Evolutionary conservation across 2,888 invertebrate genomes (phyloP), one percentile per base, ranked within the genome.

Genomic region (Agonum fuliginosum): DNA sequence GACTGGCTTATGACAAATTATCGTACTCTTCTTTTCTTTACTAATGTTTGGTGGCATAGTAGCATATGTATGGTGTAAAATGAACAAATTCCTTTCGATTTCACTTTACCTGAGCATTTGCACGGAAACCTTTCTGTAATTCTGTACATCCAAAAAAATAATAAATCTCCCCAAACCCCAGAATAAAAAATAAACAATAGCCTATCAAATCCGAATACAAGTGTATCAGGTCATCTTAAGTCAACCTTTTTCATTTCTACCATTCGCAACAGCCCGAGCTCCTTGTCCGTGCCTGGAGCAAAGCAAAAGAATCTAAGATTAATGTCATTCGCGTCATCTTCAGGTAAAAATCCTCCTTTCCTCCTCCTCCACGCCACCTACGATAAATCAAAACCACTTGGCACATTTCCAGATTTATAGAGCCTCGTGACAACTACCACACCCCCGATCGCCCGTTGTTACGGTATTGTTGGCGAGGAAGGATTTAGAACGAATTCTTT

Each of bases 351-450:
- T 30, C n/a, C 6, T 30, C 4, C 30, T n/a, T n/a, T n/a, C 46
- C 46, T 3, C 46, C 17, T n/a, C 46, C 46, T 24, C 24, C n/a
- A n/a, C n/a, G n/a, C 54, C 54, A 12, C 17, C 5, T 17, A 62
- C 27, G 58, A 62, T 62, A 62, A 62, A 62, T 62, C 58, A 62
- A 62, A 62, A 62, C 58, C 30, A 10, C 58, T 14, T 62, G 58
- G 58, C 58, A 62, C 58, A 62, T 62, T 62, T 62, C 30, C 30
- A 62, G 58, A 62, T 62, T 62, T 62, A 62, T 62, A 62, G 58
- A 62, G 19, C 58, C 17, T 14, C 27, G 27, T 62, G 58, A 62
- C 58, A 30, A 10, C 58, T 62, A 62, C 58, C 58, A 62, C 58
- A 62, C 58, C 58, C 58, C 58, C 58, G 30, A 62, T 54, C 54